Evolutionary conservation across 2,797 vertebrate genomes (phyloP).

Genomic region (Acestrorhynchus altus): DNA sequence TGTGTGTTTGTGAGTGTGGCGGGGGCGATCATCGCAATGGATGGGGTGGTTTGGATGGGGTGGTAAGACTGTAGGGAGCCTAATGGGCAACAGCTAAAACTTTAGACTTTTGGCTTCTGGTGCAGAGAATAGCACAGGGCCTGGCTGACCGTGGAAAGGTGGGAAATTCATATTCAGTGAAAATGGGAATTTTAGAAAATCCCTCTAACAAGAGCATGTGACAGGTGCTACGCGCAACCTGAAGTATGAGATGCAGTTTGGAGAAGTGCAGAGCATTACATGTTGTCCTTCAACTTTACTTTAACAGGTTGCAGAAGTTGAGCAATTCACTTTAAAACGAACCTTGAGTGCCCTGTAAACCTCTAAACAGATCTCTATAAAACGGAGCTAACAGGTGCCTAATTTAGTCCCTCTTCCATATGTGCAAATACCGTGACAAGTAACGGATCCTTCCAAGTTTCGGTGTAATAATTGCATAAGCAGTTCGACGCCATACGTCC

Average conservation of each 20-base stretch:
- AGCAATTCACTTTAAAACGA: slow-evolving; percentile 17
- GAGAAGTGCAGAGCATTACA: background rate
- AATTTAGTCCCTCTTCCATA: slow-evolving; percentile 42
- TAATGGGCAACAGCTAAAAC: slow-evolving; percentile 43
- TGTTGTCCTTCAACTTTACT: slow-evolving; percentile 39
- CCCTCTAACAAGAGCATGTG: slow-evolving; percentile 26
- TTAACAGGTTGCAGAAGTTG: slow-evolving; percentile 31
- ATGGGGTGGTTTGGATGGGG: slow-evolving; percentile 37
- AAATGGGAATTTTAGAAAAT: slow-evolving; percentile 19
- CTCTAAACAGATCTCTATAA: background rate
- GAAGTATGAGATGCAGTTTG: slow-evolving; percentile 1
- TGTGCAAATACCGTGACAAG: slow-evolving; percentile 36
- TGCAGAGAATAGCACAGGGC: slow-evolving; percentile 9
- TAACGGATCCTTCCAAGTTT: slow-evolving; percentile 40
- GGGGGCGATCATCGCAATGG: slow-evolving; percentile 20
- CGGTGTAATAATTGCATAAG: slow-evolving; percentile 47
- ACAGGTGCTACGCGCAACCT: slow-evolving; percentile 1
- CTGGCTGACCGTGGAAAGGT: slow-evolving; percentile 16
- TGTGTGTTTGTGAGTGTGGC: slow-evolving; percentile 69
- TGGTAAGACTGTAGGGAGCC: background rate
- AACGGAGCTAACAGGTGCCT: background rate
- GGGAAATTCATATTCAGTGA: slow-evolving; percentile 24
- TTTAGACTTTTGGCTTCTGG: slow-evolving; percentile 26
- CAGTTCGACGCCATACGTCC: slow-evolving; percentile 37
- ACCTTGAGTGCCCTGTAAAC: background rate